phyloP scores from a whole-genome alignment of 1,140 invertebrate genomes.

The Tachypleus tridentatus region DNA sequence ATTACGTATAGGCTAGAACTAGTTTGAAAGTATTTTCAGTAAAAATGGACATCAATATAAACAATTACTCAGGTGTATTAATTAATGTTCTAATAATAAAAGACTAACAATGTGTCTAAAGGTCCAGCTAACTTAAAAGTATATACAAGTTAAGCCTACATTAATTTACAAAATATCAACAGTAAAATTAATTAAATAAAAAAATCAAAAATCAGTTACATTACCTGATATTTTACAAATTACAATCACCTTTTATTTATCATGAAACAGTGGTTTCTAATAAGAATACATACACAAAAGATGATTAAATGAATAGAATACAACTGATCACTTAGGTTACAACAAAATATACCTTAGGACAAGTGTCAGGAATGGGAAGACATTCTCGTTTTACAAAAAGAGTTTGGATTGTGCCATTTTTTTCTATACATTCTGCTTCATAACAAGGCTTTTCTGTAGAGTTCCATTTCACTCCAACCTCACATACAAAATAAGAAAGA shows the following conservation, averaged over 20 bases:
- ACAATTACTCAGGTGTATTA: too few species aligned
- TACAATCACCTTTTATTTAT: background rate
- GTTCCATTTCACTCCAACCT: slow-evolving; percentile 45
- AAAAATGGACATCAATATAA: too few species aligned
- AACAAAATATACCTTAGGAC: slow-evolving; percentile 30
- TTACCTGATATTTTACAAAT: slow-evolving; percentile 1
- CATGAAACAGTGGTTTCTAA: background rate
- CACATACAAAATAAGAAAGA: slow-evolving; percentile 11
- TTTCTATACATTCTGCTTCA: slow-evolving; percentile 43
- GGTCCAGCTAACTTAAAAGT: too few species aligned
- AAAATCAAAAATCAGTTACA: slow-evolving; percentile 6
- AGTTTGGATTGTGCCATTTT: slow-evolving; percentile 34
- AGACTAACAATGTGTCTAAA: too few species aligned
- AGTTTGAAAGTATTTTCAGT: too few species aligned
- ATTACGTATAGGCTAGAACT: too few species aligned
- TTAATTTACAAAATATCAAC: background rate
- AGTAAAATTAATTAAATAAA: slow-evolving; percentile 5
- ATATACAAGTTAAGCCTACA: too few species aligned
- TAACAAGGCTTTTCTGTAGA: slow-evolving; percentile 43
- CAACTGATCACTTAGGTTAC: background rate
- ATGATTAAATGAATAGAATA: slow-evolving; percentile 7
- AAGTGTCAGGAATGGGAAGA: slow-evolving; percentile 41
- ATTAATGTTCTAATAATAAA: too few species aligned
- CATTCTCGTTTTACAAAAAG: slow-evolving; percentile 37
- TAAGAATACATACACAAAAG: background rate